Evolutionary conservation across 2,797 vertebrate species (phyloP).

Genomic region (Rhynchotus rufescens): DNA sequence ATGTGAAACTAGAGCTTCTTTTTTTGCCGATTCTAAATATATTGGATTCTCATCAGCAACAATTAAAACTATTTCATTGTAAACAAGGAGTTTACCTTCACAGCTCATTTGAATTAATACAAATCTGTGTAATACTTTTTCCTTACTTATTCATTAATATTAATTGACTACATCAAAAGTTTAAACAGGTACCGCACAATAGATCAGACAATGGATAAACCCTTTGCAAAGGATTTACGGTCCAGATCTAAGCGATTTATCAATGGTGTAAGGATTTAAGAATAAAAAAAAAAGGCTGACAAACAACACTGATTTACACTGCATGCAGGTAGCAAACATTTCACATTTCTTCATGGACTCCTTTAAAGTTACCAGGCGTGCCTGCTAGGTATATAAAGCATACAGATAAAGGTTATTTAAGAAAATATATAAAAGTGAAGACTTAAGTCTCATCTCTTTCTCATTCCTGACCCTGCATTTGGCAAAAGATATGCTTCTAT

Average conservation of each 20-base stretch:
- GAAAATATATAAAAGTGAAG: neutral
- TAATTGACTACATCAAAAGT: neutral
- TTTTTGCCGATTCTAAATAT: slow-evolving; percentile 36
- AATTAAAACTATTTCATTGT: neutral
- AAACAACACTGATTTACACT: neutral
- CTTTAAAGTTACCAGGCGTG: neutral
- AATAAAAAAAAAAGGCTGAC: neutral
- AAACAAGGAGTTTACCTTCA: neutral
- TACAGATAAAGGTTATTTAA: neutral
- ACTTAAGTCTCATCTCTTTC: neutral
- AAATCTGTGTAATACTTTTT: neutral
- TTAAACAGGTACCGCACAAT: neutral
- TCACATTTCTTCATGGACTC: neutral
- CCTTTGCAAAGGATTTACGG: neutral
- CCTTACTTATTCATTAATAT: neutral
- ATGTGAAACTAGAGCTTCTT: neutral
- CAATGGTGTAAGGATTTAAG: neutral
- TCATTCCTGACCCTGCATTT: neutral
- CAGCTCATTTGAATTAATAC: neutral
- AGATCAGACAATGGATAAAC: neutral
- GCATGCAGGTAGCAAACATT: neutral
- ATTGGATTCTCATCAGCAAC: neutral
- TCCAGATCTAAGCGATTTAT: neutral
- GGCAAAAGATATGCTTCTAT: neutral
- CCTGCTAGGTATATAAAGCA: neutral